Percentiles rank a stretch among this genome's conserved stretches.
phyloP scores from a whole-genome alignment of 2,888 invertebrate genomes.

The Allophyes oxyacanthae region DNA sequence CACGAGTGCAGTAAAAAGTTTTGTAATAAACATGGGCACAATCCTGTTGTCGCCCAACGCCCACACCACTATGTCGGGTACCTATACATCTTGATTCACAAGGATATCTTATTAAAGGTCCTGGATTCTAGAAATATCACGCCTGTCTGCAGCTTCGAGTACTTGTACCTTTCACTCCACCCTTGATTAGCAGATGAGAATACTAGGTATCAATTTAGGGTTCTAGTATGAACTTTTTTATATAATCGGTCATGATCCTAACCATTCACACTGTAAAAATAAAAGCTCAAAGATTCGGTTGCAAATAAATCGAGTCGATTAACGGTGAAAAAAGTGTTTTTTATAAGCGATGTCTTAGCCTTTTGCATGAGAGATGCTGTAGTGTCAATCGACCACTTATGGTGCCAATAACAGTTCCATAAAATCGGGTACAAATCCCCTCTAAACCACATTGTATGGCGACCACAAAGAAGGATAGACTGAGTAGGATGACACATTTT shows the following conservation, averaged over 20 bases:
- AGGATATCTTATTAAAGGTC: conserved; percentile 16
- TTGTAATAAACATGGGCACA: conserved; percentile 56
- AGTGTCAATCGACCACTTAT: not conserved
- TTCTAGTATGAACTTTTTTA: too few relatives aligned
- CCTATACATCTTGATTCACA: conserved; percentile 11
- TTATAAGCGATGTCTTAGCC: too few relatives aligned
- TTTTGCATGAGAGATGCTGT: too few relatives aligned
- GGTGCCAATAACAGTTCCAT: not conserved
- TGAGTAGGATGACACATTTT: conserved; percentile 43
- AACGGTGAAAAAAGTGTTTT: too few relatives aligned
- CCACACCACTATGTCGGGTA: conserved; percentile 46
- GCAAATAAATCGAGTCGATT: too few relatives aligned
- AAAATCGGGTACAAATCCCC: conserved; percentile 11
- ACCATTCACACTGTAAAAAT: too few relatives aligned
- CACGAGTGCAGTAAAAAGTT: conserved; percentile 56
- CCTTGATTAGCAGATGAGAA: too few relatives aligned
- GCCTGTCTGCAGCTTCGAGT: too few relatives aligned
- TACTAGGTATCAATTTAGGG: too few relatives aligned
- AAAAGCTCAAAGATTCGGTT: too few relatives aligned
- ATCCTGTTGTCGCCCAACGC: conserved; percentile 58
- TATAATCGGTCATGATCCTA: too few relatives aligned
- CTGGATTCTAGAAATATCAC: conserved; percentile 1
- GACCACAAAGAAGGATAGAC: conserved; percentile 16
- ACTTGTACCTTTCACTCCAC: too few relatives aligned
- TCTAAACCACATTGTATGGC: conserved; percentile 1